Base-by-base conservation (phyloP, 2,888 invertebrate species). In the Theodoxus fluviatilis region DNA sequence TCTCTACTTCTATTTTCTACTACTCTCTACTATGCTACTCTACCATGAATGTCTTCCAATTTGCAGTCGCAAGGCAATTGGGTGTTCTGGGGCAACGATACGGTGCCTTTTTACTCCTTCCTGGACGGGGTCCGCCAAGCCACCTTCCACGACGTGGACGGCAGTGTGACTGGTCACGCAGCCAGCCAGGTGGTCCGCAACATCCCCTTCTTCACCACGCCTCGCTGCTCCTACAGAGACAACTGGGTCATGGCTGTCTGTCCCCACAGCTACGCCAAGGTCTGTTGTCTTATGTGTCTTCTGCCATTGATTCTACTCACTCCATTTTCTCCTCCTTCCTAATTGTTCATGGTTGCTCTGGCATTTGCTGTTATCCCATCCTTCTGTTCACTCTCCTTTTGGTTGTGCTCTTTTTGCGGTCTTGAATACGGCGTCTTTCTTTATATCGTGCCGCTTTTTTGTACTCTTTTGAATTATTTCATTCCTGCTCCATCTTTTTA, bases 231-330 rank as follows among this genome's bases (percentile, higher is more conserved):
- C 28, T 18, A 55, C 18, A 66, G 57, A 33, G 4, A 37, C 35
- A 57, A 37, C 37, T 71, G 69, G 71, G 38, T 55, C 33, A 52
- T 71, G 59, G 18, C 37, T 2, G 71, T 61, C 28, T 73, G 73
- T 37, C 73, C 73, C 4, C 64, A 71, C 28, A 47, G 64, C 55
- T 73, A 73, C 28, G 67, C 63, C 2, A 68, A 71, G 73, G 73
- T 73, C 38, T 35, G 70, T 61, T 6, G 7, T n/a, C 18, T 37
- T 49, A 25, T 49, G 49, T 49, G 49, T 52, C 7, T 52, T 52
- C 52, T 52, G n/a, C 52, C 25, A 22, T 25, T 52, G n/a, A n/a
- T 52, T 52, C 52, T 52, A 22, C 52, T 4, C 18, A 4, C 25
- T 52, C 52, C 25, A 31, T 57, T 33, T 57, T 57, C 57, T 57